Base-by-base conservation (phyloP, 2,797 vertebrate species). In the Channa striata region DNA sequence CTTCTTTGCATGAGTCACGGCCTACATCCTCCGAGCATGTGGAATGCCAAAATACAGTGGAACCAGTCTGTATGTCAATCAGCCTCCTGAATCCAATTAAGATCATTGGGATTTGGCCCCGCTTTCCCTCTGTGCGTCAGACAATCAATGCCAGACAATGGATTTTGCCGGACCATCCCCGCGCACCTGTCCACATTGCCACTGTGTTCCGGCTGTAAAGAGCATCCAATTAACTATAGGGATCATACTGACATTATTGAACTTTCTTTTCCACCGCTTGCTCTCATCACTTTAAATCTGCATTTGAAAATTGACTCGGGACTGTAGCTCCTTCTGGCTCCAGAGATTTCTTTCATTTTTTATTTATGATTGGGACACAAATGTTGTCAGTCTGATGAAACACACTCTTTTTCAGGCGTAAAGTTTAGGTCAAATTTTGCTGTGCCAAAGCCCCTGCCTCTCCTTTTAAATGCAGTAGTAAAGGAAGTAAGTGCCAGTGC, bases 221-320 rank as follows among this genome's bases (percentile, higher is more conserved):
- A 83, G 83, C 83, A 86, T 86, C 83, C 87, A 87, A 90, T 90
- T 91, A 89, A 82, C 68, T 59, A 56, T 46, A 57, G 61, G 59
- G 66, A 84, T 89, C 82, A 81, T 74, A 63, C 72, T 39, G 79
- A 69, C 77, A 72, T 85, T 83, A 86, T 77, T 81, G 63, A 89
- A 85, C 81, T 79, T 74, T 65, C 81, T 60, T 67, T 72, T 72
- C 59, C 21, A 34, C 66, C 17, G 60, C 53, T 53, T 61, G 59
- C 59, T 74, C 69, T 78, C 67, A 52, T 80, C 80, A 72, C 68
- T 78, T 80, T 76, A 80, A 59, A 68, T 81, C 59, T 74, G 66
- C 75, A 86, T 74, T 77, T 64, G 46, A 82, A 84, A 74, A 83
- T 56, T 37, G 59, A 83, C 71, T 77, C 49, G 57, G 14, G 43